Conservation (phyloP, 2,113 vertebrate species). For the Oncorhynchus masou region DNA sequence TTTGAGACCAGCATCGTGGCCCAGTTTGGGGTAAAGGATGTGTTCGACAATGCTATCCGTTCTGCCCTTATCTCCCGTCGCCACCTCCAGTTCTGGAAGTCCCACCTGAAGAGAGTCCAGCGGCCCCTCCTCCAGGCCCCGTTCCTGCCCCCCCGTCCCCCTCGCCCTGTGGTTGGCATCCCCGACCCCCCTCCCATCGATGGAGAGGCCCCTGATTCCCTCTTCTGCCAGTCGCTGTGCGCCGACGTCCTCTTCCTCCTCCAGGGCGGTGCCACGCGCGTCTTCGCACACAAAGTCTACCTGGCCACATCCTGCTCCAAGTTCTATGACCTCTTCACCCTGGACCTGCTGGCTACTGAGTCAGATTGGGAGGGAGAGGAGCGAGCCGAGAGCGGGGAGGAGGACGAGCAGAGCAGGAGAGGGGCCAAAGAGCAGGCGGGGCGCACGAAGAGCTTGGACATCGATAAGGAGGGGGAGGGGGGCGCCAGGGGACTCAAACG, state of each 20-base stretch:
- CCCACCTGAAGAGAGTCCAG: slow-evolving; percentile 86
- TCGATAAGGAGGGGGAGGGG: slow-evolving; percentile 70
- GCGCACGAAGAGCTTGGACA: slow-evolving; percentile 77
- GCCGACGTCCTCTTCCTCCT: slow-evolving; percentile 84
- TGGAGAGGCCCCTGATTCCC: slow-evolving; percentile 73
- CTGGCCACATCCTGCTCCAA: slow-evolving; percentile 89
- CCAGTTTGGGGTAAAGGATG: slow-evolving; percentile 90
- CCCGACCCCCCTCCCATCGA: slow-evolving; percentile 72
- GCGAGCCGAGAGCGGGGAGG: slow-evolving; percentile 51
- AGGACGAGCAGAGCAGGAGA: slow-evolving; percentile 70
- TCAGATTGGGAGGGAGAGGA: slow-evolving; percentile 58
- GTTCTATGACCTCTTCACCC: slow-evolving; percentile 86
- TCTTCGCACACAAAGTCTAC: slow-evolving; percentile 87
- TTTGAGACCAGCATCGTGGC: slow-evolving; percentile 91
- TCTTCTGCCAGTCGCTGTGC: slow-evolving; percentile 81
- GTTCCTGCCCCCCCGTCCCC: slow-evolving; percentile 84
- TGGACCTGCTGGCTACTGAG: slow-evolving; percentile 58
- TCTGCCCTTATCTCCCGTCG: slow-evolving; percentile 87
- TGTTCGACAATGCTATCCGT: slow-evolving; percentile 91
- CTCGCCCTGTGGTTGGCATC: slow-evolving; percentile 81
- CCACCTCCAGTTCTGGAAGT: slow-evolving; percentile 92
- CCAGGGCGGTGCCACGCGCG: slow-evolving; percentile 68
- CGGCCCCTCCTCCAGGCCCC: slow-evolving; percentile 85
- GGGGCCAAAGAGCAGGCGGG: slow-evolving; percentile 74
- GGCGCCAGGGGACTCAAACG: slow-evolving; percentile 51